Base-by-base conservation (phyloP, 37 sponge, comb jelly and placozoan species). In the Ephydatia muelleri region DNA sequence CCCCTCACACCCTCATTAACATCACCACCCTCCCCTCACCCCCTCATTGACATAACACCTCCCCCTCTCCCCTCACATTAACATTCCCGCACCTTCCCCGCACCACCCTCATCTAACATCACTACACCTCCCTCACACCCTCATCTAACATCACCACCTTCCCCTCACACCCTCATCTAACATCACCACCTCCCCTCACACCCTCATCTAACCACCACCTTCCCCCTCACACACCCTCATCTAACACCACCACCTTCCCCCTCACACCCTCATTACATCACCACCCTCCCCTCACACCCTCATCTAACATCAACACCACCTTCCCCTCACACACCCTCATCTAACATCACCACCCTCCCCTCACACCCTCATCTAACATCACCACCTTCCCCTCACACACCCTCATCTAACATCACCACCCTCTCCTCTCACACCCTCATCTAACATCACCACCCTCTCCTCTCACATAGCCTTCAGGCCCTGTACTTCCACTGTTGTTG, bases 401-500 rank as follows among this genome's bases (percentile, higher is more conserved):
- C 6, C 8, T 4, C 31, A 28, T n/a, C n/a, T n/a, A n/a, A n/a
- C n/a, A n/a, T n/a, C n/a, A n/a, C n/a, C 47, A 43, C 8, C 47
- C 29, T 30, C 71, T 31, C 31, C 3, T 31, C 29, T 12, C 71
- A 70, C 31, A 31, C 31, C 5, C 31, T 8, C 71, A 70, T 9
- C 5, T 9, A 28, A 4, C 5, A 4, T 12, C 29, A 70, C 29
- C 31, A 70, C 6, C 71, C 71, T 31, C 31, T 43, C 47, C 57
- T 16, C 57, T 16, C 57, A 14, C 33, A 23, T 40, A 88, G 89
- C 81, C 11, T 88, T 94, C 68, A 83, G 85, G 9, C 77, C 70
- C 0, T 82, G 86, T 16, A 49, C 34, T 38, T 87, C 82, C 14
- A 70, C 72, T 28, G 86, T 94, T 6, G 70, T 72, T 30, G 95